phyloP scores from a whole-genome alignment of 2,113 vertebrate species.

The Baryphthengus martii region DNA sequence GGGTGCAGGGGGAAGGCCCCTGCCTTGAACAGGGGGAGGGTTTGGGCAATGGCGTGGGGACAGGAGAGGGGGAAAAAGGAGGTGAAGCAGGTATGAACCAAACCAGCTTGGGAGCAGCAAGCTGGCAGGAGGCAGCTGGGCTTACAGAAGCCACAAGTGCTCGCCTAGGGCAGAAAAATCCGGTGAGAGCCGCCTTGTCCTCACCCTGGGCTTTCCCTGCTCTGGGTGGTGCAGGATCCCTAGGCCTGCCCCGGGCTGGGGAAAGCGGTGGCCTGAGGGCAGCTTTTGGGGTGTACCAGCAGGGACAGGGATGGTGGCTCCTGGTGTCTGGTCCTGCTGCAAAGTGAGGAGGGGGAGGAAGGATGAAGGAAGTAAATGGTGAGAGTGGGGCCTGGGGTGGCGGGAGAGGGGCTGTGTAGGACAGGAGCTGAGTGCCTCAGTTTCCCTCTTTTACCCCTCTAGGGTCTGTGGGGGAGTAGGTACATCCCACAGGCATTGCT shows the following conservation, averaged over 20 bases:
- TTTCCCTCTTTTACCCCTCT: not conserved
- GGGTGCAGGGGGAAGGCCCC: not conserved
- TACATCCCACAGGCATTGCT: rapidly evolving
- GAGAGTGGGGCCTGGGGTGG: not conserved
- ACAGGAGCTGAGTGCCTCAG: not conserved
- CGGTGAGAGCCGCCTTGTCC: not conserved
- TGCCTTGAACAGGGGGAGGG: rapidly evolving
- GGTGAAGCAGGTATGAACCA: not conserved
- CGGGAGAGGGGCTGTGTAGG: not conserved
- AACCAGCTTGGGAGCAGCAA: not conserved
- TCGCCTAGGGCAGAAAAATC: not conserved
- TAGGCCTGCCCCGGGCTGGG: not conserved
- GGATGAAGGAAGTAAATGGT: rapidly evolving
- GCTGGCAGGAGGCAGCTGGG: not conserved
- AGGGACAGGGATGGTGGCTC: not conserved
- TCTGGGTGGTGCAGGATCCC: not conserved
- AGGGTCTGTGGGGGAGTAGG: not conserved
- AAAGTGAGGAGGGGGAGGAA: not conserved
- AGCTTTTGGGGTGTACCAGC: not conserved
- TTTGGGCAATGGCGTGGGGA: not conserved
- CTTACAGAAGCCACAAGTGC: not conserved
- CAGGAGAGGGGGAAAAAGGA: not conserved
- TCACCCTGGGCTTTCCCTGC: not conserved
- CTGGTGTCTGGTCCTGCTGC: not conserved
- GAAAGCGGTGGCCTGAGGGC: not conserved